Evolutionary conservation across 2,888 invertebrate genomes (phyloP).

Genomic region (Ennomos fuscantarius): DNA sequence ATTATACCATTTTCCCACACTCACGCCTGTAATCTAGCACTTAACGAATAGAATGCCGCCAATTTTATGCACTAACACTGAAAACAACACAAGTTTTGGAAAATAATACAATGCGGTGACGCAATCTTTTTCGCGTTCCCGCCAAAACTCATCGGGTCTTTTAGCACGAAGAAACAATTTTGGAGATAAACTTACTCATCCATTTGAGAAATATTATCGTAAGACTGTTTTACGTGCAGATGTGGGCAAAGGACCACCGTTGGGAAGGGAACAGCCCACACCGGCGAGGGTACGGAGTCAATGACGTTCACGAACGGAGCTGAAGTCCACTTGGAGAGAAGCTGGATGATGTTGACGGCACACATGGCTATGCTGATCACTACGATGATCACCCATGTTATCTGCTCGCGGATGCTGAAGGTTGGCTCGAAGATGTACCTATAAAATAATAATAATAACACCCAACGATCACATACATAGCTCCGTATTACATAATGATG

Average conservation of each 20-base stretch:
- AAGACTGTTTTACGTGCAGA: slow-evolving; percentile 68
- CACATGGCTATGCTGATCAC: slow-evolving; percentile 71
- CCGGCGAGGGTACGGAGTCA: slow-evolving; percentile 74
- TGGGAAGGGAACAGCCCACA: slow-evolving; percentile 80
- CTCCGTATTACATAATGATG: too few species aligned
- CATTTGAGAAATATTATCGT: slow-evolving; percentile 63
- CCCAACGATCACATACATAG: too few species aligned
- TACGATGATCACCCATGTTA: slow-evolving; percentile 72
- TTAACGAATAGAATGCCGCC: too few species aligned
- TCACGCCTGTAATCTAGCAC: too few species aligned
- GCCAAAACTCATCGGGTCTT: too few species aligned
- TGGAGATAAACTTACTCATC: slow-evolving; percentile 55
- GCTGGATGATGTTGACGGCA: slow-evolving; percentile 67
- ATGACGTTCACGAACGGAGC: slow-evolving; percentile 79
- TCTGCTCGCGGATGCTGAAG: slow-evolving; percentile 67
- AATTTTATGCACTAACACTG: too few species aligned
- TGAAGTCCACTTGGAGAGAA: slow-evolving; percentile 72
- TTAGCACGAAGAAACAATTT: too few species aligned
- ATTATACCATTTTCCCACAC: too few species aligned
- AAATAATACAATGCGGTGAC: too few species aligned
- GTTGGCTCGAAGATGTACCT: slow-evolving; percentile 79
- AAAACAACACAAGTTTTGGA: too few species aligned
- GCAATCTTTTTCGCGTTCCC: too few species aligned
- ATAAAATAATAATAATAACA: too few species aligned
- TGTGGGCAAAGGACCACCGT: slow-evolving; percentile 78